Evolutionary conservation across 2,888 invertebrate genomes (phyloP).

Genomic region (Netelia inedita): DNA sequence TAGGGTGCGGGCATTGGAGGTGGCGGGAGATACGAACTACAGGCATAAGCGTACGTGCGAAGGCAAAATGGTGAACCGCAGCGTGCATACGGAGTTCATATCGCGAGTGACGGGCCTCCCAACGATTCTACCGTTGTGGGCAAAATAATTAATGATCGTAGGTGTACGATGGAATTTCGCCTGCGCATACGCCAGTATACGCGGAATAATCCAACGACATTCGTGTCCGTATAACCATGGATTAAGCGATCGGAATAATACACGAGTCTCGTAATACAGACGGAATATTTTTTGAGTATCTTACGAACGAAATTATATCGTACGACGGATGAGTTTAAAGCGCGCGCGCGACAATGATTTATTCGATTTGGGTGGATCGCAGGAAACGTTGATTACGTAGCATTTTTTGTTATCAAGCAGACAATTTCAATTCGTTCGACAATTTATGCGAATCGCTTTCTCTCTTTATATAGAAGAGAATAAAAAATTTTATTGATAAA

Average conservation of each 20-base stretch:
- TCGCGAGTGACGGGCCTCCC: constrained; percentile 35
- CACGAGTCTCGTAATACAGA: background rate
- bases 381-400: too few species aligned
- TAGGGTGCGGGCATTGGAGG: background rate
- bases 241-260: constrained; percentile 23
- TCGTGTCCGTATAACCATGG: background rate
- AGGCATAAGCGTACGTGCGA: background rate
- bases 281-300: background rate
- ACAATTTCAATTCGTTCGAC: too few species aligned
- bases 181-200: too few species aligned
- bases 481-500: too few species aligned
- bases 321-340: too few species aligned
- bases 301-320: background rate
- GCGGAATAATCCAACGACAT: background rate
- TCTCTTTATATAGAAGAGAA: too few species aligned
- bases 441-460: too few species aligned
- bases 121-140: constrained; percentile 29
- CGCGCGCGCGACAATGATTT: too few species aligned
- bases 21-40: background rate
- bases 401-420: too few species aligned
- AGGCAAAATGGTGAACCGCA: background rate
- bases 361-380: too few species aligned
- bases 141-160: constrained; percentile 49
- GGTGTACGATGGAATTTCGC: background rate
- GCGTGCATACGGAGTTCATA: constrained; percentile 21